phyloP scores from a whole-genome alignment of 2,888 invertebrate genomes.

The Caenorhabditis sp. region DNA sequence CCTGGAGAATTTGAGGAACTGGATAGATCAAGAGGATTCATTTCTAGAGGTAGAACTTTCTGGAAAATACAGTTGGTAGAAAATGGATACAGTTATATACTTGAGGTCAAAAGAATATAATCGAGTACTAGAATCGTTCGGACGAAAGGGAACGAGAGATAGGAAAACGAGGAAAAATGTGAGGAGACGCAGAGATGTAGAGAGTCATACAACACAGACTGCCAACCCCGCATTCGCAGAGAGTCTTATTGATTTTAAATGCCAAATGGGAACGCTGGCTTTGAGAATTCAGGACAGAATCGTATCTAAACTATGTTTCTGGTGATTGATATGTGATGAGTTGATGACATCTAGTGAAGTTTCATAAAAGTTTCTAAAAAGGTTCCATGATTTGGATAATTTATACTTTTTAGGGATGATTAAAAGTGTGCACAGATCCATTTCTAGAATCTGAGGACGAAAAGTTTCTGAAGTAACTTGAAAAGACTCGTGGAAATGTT shows the following conservation, averaged over 20 bases:
- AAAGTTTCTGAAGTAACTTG: too few relatives aligned
- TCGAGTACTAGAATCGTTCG: constrained; percentile 10
- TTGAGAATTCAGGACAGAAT: too few relatives aligned
- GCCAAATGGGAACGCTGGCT: not conserved
- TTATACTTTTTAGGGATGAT: too few relatives aligned
- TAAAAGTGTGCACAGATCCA: too few relatives aligned
- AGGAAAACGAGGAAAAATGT: not conserved
- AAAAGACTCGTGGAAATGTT: too few relatives aligned
- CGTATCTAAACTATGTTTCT: too few relatives aligned
- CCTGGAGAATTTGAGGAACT: not conserved
- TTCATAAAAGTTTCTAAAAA: too few relatives aligned
- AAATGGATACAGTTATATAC: not conserved
- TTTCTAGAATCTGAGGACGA: too few relatives aligned
- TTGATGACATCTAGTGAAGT: too few relatives aligned
- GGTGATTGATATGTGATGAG: too few relatives aligned
- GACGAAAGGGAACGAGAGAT: not conserved
- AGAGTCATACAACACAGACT: constrained; percentile 13
- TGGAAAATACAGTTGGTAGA: not conserved
- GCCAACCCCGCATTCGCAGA: constrained; percentile 5
- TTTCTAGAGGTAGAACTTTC: not conserved
- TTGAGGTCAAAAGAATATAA: not conserved
- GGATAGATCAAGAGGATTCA: not conserved
- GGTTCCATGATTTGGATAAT: too few relatives aligned
- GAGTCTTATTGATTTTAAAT: constrained; percentile 21
- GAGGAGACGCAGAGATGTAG: constrained; percentile 14